phyloP scores from a whole-genome alignment of 2,113 vertebrate species.

The Rhinolophus ferrumequinum region DNA sequence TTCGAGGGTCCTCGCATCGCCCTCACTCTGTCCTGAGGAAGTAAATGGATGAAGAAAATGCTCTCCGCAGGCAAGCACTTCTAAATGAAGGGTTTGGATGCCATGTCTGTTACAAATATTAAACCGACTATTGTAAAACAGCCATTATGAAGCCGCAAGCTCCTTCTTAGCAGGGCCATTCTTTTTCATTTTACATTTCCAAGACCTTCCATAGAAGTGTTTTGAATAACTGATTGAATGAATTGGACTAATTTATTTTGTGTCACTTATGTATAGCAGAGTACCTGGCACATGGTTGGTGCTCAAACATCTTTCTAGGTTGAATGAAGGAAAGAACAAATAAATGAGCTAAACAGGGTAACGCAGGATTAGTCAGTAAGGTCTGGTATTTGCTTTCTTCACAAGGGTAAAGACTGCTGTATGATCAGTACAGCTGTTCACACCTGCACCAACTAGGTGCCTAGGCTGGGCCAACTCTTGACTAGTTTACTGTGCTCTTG shows the following conservation, averaged over 20 bases:
- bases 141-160: neutral
- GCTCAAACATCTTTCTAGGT: neutral
- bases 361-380: neutral
- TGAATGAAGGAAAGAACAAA: neutral
- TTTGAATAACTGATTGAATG: neutral
- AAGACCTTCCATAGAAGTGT: neutral
- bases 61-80: neutral
- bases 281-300: neutral
- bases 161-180: neutral
- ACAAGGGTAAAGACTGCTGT: neutral
- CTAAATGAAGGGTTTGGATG: neutral
- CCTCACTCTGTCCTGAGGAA: neutral
- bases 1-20: neutral
- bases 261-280: neutral
- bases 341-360: neutral
- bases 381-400: neutral
- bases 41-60: neutral
- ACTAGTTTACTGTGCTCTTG: neutral
- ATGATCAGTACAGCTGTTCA: neutral
- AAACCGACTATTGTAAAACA: neutral
- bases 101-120: neutral
- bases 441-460: fast-evolving
- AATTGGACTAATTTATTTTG: neutral
- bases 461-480: fast-evolving
- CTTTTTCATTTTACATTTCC: neutral